These are phyloP conservation scores for Microcebus griseorufus DNA, from an alignment of 2,113 vertebrate genomes.

Conservation along the genomic window DNA sequence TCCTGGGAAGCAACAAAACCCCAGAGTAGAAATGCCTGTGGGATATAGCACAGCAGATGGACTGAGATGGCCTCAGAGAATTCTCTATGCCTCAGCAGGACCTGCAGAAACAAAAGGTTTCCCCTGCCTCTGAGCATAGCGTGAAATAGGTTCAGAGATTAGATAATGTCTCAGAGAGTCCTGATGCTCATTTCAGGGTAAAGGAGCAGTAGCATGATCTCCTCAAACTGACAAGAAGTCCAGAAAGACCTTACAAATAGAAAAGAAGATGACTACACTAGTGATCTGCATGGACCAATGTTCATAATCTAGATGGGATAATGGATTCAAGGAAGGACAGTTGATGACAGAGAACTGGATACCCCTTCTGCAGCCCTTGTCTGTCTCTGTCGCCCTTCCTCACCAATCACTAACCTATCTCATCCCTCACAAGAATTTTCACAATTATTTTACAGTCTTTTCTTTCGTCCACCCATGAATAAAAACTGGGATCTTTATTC, in stretches of 20 bases:
- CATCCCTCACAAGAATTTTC: background rate
- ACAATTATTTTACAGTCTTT: background rate
- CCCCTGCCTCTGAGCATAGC: background rate
- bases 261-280: background rate
- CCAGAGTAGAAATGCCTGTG: background rate
- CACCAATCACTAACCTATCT: background rate
- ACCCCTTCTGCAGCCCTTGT: background rate
- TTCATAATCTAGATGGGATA: background rate
- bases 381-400: background rate
- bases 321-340: background rate
- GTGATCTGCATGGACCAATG: background rate
- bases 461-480: background rate
- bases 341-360: too few species aligned
- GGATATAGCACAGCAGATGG: background rate
- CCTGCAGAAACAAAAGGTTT: background rate
- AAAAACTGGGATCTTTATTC: background rate
- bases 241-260: background rate
- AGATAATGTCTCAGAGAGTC: background rate
- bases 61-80: background rate
- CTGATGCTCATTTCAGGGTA: background rate
- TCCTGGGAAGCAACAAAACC: background rate
- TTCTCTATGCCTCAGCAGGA: background rate
- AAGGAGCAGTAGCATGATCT: background rate
- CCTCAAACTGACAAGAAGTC: background rate
- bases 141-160: background rate